Conservation (phyloP, 2,888 invertebrate species). For the Furcula furcula region DNA sequence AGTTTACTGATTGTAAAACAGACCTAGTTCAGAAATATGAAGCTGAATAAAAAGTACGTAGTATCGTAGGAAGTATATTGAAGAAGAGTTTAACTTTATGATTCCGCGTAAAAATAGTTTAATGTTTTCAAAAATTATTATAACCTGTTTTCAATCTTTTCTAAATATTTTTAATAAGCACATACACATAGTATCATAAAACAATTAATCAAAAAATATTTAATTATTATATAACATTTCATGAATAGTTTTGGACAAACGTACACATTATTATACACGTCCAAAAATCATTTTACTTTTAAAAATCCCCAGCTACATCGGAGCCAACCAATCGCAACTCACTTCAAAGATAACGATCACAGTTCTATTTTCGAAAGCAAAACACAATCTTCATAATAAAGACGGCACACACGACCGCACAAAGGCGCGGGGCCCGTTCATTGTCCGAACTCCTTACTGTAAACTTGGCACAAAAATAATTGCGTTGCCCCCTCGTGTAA, state of each 20-base stretch:
- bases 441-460: slow-evolving; percentile 58
- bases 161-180: too few species aligned
- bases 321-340: slow-evolving; percentile 2
- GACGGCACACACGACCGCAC: slow-evolving; percentile 60
- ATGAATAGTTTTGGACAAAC: background rate
- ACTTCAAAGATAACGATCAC: slow-evolving; percentile 42
- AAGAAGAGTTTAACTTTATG: too few species aligned
- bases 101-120: too few species aligned
- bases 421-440: slow-evolving; percentile 55
- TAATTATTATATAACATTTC: background rate
- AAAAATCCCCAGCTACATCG: background rate
- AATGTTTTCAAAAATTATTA: too few species aligned
- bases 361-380: slow-evolving; percentile 53
- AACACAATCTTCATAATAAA: slow-evolving; percentile 52
- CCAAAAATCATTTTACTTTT: background rate
- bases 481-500: slow-evolving; percentile 67
- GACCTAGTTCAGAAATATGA: too few species aligned
- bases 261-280: background rate
- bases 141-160: too few species aligned
- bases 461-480: slow-evolving; percentile 69
- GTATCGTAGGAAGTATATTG: too few species aligned
- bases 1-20: too few species aligned
- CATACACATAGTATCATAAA: too few species aligned
- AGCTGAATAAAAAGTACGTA: too few species aligned
- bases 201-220: too few species aligned